Evolutionary conservation across 2,113 vertebrate genomes (phyloP), one percentile per base, ranked within the genome.

Genomic region (Cryptoleucopteryx plumbea): DNA sequence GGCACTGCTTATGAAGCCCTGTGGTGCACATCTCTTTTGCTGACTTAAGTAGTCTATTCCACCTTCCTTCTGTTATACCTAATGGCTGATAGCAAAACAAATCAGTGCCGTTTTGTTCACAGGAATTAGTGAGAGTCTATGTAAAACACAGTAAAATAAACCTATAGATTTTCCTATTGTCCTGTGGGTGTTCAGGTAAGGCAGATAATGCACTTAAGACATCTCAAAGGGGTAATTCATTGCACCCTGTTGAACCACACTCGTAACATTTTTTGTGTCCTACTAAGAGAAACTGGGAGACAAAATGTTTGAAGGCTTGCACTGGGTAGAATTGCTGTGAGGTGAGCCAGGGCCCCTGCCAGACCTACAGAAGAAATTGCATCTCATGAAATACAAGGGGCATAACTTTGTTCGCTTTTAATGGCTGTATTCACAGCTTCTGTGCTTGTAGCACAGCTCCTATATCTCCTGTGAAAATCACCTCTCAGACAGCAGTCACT

Each of bases 401-500:
- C n/a, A 25, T 82, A 86, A 82, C 66, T 94, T 68, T 72, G 43
- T 55, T 84, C 0, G 13, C 70, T 73, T 75, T 86, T 36, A 87
- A 50, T 55, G 89, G 86, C 84, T 77, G 29, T 72, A 29, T 85
- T 93, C 81, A 66, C 89, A 82, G 93, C 66, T 72, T 48, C 84
- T 70, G 53, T 58, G 77, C 86, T 85, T 66, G 78, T 91, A 90
- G 81, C 66, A 20, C 17, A 42, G 81, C 70, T 94, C 73, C 48
- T 42, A 0, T 65, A n/a, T 82, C 86, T 97, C 71, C 91, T 77
- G 56, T 83, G 91, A 82, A 92, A 91, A 95, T 96, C 86, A 82
- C 84, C 93, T 97, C 70, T 52, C 93, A 84, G 94, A 87, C 89
- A 93, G 93, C 91, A 94, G 94, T 82, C 38, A 9, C 82, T 91